Percentiles rank a stretch among this genome's conserved stretches.
Conservation (phyloP, 2,797 vertebrate genomes). For the Liparis tanakae region DNA sequence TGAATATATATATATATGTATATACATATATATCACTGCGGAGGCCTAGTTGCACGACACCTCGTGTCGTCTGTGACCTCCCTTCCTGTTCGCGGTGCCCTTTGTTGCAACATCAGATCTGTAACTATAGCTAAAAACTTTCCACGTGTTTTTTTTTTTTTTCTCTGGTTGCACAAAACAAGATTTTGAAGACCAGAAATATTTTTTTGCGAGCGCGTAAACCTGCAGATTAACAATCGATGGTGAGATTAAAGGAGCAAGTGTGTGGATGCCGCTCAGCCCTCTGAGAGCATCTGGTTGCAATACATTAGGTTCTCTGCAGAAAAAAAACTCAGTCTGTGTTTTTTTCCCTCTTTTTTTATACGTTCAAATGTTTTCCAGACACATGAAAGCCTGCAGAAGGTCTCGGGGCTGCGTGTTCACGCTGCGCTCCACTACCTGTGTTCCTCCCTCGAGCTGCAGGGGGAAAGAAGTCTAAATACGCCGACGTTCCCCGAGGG, state of each 20-base stretch:
- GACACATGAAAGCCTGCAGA: conserved; percentile 59
- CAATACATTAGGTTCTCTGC: conserved; percentile 61
- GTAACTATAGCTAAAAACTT: too few species aligned
- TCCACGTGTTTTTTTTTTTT: too few species aligned
- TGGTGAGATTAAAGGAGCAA: conserved; percentile 58
- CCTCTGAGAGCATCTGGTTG: conserved; percentile 63
- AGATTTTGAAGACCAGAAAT: neutral
- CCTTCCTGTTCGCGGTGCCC: conserved; percentile 55
- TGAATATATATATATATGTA: too few species aligned
- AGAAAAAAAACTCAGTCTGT: too few species aligned
- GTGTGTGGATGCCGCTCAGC: conserved; percentile 63
- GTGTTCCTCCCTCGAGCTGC: conserved; percentile 13
- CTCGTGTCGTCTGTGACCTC: conserved; percentile 42
- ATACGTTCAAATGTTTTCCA: conserved; percentile 65
- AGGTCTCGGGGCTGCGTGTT: conserved; percentile 39
- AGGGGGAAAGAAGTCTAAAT: conserved; percentile 37
- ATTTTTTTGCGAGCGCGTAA: neutral
- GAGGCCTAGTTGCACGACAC: too few species aligned
- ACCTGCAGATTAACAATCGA: neutral
- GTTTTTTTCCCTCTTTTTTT: conserved; percentile 12
- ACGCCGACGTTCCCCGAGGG: conserved; percentile 36
- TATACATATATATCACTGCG: too few species aligned
- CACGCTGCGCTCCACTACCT: conserved; percentile 51
- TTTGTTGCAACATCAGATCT: neutral
- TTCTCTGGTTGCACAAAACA: neutral